These are phyloP conservation scores for Lathronympha strigana DNA, from an alignment of 2,888 invertebrate species.

Conservation along the genomic window DNA sequence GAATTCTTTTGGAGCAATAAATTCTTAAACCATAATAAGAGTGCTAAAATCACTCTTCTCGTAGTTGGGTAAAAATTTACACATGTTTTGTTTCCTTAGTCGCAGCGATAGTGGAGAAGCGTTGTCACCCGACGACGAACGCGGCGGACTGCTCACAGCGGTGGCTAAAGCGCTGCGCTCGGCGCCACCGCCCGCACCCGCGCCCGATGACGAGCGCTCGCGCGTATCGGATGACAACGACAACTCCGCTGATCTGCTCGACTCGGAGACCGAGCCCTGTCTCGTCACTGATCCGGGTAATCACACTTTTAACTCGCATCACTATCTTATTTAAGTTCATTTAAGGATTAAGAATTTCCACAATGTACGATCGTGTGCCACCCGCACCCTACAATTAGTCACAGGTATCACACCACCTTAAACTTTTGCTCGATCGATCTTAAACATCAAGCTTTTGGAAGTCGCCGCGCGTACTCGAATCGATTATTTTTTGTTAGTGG, in stretches of 20 bases:
- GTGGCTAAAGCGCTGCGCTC: slow-evolving; percentile 86
- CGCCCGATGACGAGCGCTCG: slow-evolving; percentile 68
- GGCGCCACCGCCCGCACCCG: slow-evolving; percentile 45
- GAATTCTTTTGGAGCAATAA: too few relatives aligned
- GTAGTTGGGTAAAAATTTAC: not conserved
- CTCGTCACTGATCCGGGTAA: slow-evolving; percentile 91
- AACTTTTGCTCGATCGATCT: too few relatives aligned
- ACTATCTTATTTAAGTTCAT: too few relatives aligned
- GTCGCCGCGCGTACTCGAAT: too few relatives aligned
- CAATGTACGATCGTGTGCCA: too few relatives aligned
- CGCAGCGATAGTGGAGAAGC: slow-evolving; percentile 89
- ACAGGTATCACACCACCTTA: too few relatives aligned
- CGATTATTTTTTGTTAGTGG: too few relatives aligned
- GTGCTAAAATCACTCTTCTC: slow-evolving; percentile 65
- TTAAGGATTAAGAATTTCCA: too few relatives aligned
- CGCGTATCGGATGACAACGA: slow-evolving; percentile 84
- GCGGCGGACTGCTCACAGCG: slow-evolving; percentile 86
- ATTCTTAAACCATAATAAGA: too few relatives aligned
- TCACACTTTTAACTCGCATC: slow-evolving; percentile 52
- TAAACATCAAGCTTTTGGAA: too few relatives aligned
- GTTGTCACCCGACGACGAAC: slow-evolving; percentile 85
- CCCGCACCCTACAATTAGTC: too few relatives aligned
- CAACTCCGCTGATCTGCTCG: slow-evolving; percentile 90
- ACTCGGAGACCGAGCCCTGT: slow-evolving; percentile 93
- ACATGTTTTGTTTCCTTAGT: slow-evolving; percentile 49